Percentiles rank a stretch among this genome's conserved stretches.
Conservation (phyloP, 30 jellyfish, hydroid and myxozoan genomes). For the Hydra vulgaris region DNA sequence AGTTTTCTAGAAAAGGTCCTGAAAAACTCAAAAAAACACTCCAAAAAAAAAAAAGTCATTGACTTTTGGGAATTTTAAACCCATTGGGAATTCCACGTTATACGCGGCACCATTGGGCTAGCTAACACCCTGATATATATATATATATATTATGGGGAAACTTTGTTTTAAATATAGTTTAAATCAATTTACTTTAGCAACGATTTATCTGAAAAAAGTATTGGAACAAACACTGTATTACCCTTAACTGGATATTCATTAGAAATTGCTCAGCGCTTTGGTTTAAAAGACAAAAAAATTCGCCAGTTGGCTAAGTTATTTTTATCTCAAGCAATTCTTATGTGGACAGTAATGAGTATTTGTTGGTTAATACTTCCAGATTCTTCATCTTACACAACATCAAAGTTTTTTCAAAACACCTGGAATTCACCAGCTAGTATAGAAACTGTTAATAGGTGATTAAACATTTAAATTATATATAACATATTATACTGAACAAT, state of each 20-base stretch:
- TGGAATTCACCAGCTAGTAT: conserved; percentile 2
- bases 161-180: no score
- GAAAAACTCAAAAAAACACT: no score
- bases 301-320: conserved; percentile 32
- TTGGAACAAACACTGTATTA: background rate
- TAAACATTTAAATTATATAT: background rate
- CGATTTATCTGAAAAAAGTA: background rate
- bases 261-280: conserved; percentile 57
- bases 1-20: no score
- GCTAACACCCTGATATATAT: no score
- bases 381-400: conserved; percentile 3
- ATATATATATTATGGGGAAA: no score
- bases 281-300: conserved; percentile 38
- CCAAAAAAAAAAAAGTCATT: no score
- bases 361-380: conserved; percentile 26
- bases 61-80: no score
- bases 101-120: no score
- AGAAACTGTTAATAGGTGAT: background rate
- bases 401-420: background rate
- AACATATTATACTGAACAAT: no score
- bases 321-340: conserved; percentile 32
- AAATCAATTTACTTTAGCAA: background rate
- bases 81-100: no score
- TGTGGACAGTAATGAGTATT: conserved; percentile 62
- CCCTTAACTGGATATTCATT: conserved; percentile 74